Evolutionary conservation across 2,797 vertebrate species (phyloP).

Genomic region (Gallinago nigripennis): DNA sequence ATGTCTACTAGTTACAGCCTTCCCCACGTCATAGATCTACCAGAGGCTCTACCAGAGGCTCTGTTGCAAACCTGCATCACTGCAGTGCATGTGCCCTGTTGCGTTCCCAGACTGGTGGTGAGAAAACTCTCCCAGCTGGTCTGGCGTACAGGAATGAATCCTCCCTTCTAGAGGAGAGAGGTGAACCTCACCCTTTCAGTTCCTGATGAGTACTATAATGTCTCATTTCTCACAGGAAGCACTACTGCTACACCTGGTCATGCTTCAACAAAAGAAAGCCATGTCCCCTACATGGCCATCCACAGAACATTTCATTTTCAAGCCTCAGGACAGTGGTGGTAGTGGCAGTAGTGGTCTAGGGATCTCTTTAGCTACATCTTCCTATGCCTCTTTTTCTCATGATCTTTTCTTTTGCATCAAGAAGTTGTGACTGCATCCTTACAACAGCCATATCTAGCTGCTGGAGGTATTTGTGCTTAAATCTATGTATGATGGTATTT

Average conservation of each 20-base stretch:
- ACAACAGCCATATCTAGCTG: not conserved
- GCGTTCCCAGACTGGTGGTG: not conserved
- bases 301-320: not conserved
- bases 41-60: not conserved
- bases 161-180: not conserved
- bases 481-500: conserved; percentile 37
- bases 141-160: not conserved
- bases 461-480: not conserved
- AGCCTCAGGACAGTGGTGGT: rapidly evolving
- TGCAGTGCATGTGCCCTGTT: not conserved
- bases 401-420: not conserved
- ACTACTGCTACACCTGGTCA: not conserved
- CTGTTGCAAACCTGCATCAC: not conserved
- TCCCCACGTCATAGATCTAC: not conserved
- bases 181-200: not conserved
- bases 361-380: not conserved
- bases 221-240: not conserved
- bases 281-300: not conserved
- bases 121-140: not conserved
- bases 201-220: not conserved
- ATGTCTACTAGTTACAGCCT: not conserved
- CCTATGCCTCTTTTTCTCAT: not conserved
- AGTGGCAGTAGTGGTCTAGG: not conserved
- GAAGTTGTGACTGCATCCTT: not conserved
- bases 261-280: not conserved